These are phyloP conservation scores for Formica exsecta DNA, from an alignment of 1,140 invertebrate genomes.

Conservation along the genomic window DNA sequence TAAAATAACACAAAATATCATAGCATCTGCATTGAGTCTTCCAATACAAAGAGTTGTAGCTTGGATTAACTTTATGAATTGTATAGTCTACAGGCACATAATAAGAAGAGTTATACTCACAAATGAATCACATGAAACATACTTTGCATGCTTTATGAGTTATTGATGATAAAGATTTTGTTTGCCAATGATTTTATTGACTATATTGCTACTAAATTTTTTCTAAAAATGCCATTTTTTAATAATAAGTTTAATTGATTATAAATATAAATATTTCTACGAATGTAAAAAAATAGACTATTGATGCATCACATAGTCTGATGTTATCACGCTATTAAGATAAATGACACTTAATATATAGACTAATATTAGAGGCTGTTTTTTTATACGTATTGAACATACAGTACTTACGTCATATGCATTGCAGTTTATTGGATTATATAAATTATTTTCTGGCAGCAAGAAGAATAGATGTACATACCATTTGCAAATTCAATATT, in stretches of 20 bases:
- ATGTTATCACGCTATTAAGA: constrained; percentile 19
- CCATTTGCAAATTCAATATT: neutral
- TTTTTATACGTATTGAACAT: constrained; percentile 29
- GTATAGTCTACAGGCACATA: neutral
- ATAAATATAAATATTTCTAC: neutral
- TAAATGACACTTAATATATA: constrained; percentile 37
- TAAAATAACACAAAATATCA: constrained; percentile 17
- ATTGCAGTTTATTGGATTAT: neutral
- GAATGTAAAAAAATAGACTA: constrained; percentile 8
- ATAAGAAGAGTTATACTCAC: neutral
- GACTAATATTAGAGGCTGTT: constrained; percentile 32
- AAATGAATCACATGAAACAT: neutral
- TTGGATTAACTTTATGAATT: constrained; percentile 18
- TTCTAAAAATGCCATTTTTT: constrained; percentile 18
- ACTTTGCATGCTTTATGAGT: constrained; percentile 7
- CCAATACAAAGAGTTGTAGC: constrained; percentile 21
- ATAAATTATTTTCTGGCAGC: constrained; percentile 5
- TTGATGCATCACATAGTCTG: constrained; percentile 8
- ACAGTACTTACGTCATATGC: constrained; percentile 5
- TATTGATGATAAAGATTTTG: constrained; percentile 9
- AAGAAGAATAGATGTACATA: neutral
- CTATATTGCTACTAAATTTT: constrained; percentile 12
- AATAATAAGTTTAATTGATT: neutral
- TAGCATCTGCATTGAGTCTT: constrained; percentile 43
- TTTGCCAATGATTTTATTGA: constrained; percentile 18